Evolutionary conservation across 2,113 vertebrate genomes (phyloP).

Genomic region (Noturus placidus): DNA sequence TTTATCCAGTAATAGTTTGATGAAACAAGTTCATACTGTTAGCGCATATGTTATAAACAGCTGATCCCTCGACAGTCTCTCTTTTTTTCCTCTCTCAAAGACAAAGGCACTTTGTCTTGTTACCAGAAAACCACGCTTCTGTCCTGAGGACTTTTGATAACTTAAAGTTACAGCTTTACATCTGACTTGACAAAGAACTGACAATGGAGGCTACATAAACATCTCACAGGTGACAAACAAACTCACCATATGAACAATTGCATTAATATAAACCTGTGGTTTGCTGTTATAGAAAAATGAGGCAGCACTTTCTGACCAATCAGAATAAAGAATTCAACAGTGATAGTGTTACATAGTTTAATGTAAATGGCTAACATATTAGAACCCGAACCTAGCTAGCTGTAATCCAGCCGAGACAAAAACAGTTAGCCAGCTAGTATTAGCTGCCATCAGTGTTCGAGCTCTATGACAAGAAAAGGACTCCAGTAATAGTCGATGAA

Average conservation of each 20-base stretch:
- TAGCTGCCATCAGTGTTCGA: not conserved
- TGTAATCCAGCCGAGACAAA: not conserved
- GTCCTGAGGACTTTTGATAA: not conserved
- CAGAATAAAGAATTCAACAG: not conserved
- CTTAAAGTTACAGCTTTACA: not conserved
- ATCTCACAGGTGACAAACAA: not conserved
- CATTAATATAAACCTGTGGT: not conserved
- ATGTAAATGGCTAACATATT: not conserved
- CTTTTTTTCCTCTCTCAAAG: not conserved
- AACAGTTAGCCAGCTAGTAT: not conserved
- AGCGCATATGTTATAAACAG: not conserved
- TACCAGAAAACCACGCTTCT: not conserved
- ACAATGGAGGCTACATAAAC: not conserved
- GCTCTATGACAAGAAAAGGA: not conserved
- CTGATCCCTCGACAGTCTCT: not conserved
- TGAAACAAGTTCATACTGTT: not conserved
- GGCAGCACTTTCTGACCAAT: not conserved
- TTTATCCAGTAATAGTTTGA: not conserved
- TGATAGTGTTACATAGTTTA: not conserved
- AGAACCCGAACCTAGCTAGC: not conserved
- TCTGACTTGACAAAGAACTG: not conserved
- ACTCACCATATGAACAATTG: not conserved
- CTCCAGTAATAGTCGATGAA: not conserved
- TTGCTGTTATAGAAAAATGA: not conserved
- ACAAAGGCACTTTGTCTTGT: not conserved